Percentiles rank a stretch among this genome's conserved stretches.
Evolutionary conservation across 1,140 invertebrate genomes (phyloP).

Genomic region (Adelges cooleyi): DNA sequence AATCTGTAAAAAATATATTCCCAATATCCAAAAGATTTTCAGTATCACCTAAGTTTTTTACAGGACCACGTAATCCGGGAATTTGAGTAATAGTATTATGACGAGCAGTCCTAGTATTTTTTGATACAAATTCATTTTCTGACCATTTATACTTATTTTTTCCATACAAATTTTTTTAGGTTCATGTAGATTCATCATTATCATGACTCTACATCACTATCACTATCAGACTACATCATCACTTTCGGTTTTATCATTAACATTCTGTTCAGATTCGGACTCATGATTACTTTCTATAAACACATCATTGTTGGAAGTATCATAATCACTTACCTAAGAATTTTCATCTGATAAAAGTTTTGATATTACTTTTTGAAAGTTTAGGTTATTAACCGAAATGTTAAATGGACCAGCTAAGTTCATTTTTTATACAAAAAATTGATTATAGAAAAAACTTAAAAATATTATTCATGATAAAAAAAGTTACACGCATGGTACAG

Average conservation of each 20-base stretch:
- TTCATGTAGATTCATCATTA: not conserved
- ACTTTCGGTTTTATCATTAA: not conserved
- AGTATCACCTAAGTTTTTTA: not conserved
- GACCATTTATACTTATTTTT: conserved; percentile 3
- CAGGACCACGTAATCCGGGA: not conserved
- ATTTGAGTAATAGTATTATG: conserved; percentile 4
- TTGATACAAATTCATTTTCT: not conserved
- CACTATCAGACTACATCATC: not conserved
- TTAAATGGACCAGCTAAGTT: too few species aligned
- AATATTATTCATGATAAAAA: not conserved
- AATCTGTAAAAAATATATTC: not conserved
- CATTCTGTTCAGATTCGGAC: not conserved
- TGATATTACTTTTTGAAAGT: too few species aligned
- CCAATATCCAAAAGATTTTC: not conserved
- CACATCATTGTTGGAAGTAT: not conserved
- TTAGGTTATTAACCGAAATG: too few species aligned
- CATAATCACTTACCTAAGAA: conserved; percentile 1
- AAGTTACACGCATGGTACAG: not conserved
- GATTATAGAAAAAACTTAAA: too few species aligned
- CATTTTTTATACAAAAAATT: too few species aligned
- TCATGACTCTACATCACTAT: not conserved
- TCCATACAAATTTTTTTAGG: not conserved
- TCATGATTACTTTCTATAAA: not conserved
- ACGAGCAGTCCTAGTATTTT: not conserved
- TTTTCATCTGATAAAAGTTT: not conserved